Percentiles rank a stretch among this genome's conserved stretches.
phyloP scores from a whole-genome alignment of 2,113 vertebrate species.

The Aptenodytes forsteri region DNA sequence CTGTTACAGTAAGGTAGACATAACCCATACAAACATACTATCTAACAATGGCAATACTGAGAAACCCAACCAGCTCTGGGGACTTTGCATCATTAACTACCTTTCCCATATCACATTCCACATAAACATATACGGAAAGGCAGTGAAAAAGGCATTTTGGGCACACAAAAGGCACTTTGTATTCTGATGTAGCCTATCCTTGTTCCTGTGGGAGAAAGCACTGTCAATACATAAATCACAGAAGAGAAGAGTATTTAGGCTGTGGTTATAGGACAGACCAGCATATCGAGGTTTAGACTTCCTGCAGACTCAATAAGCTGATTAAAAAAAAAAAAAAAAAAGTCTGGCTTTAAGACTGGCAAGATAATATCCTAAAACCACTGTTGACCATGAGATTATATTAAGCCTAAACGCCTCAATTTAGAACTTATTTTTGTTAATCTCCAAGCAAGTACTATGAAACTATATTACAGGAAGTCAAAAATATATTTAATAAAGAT shows the following conservation, averaged over 20 bases:
- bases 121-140: not conserved
- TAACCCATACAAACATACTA: not conserved
- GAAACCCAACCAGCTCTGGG: not conserved
- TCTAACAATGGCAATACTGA: not conserved
- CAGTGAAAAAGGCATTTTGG: not conserved
- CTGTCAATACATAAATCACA: not conserved
- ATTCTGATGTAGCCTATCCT: not conserved
- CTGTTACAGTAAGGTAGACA: not conserved
- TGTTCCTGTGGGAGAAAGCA: not conserved
- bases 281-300: not conserved
- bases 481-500: not conserved
- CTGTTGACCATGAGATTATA: not conserved
- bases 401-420: not conserved
- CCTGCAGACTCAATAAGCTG: not conserved
- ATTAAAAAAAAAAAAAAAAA: not conserved
- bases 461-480: not conserved
- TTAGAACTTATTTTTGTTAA: not conserved
- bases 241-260: not conserved
- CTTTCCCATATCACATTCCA: not conserved
- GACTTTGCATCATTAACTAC: not conserved
- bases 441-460: not conserved
- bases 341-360: not conserved
- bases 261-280: not conserved
- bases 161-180: not conserved
- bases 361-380: not conserved